These are phyloP conservation scores for Lepus americanus DNA, from an alignment of 2,113 vertebrate genomes.

Conservation along the genomic window DNA sequence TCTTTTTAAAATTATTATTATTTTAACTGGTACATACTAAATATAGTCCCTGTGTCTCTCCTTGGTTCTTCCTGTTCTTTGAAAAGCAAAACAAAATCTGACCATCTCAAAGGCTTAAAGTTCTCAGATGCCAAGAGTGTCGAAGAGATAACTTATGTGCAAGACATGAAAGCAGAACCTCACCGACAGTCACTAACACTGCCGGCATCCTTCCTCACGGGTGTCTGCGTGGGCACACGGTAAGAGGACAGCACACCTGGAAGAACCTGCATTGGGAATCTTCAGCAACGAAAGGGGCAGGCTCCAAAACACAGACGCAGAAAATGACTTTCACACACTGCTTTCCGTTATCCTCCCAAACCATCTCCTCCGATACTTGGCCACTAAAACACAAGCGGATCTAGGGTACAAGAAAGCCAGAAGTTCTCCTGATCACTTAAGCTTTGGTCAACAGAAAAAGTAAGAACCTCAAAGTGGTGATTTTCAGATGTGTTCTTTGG, in stretches of 20 bases:
- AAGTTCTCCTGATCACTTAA: constrained; percentile 42
- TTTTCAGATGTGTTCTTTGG: constrained; percentile 75
- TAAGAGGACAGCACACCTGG: background rate
- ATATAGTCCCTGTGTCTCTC: background rate
- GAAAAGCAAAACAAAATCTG: constrained; percentile 42
- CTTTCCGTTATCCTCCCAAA: background rate
- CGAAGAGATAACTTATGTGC: background rate
- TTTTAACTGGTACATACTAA: constrained; percentile 8
- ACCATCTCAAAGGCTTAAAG: constrained; percentile 62
- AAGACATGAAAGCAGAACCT: constrained; percentile 35
- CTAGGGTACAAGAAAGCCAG: constrained; percentile 4
- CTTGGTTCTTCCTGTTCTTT: constrained; percentile 1
- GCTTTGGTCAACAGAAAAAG: constrained; percentile 74
- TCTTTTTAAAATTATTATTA: constrained; percentile 25
- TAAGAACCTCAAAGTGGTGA: constrained; percentile 42
- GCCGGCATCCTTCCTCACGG: background rate
- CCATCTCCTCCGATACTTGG: background rate
- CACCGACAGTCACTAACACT: background rate
- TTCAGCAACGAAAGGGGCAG: constrained; percentile 26
- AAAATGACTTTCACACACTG: background rate
- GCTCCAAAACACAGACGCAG: background rate
- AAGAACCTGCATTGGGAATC: background rate
- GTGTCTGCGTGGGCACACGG: background rate
- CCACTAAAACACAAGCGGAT: constrained; percentile 32
- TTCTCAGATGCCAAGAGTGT: constrained; percentile 53